These are phyloP conservation scores for Pteromalus puparum DNA, from an alignment of 1,140 invertebrate genomes.

Conservation along the genomic window DNA sequence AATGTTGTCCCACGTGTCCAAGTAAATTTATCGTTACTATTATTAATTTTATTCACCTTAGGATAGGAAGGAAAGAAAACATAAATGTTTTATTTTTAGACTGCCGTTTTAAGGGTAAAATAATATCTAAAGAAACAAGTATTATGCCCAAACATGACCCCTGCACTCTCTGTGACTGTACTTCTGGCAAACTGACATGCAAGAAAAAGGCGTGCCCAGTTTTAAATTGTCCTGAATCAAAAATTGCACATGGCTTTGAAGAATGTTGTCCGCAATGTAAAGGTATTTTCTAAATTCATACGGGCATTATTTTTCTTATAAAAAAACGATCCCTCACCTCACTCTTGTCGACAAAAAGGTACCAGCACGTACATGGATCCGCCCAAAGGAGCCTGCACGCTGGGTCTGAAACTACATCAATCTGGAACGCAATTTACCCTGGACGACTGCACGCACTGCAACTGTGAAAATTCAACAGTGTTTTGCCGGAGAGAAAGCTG, in stretches of 20 bases:
- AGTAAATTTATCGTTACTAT: constrained; percentile 72
- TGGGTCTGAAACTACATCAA: constrained; percentile 81
- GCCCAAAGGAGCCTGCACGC: constrained; percentile 80
- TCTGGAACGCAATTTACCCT: constrained; percentile 79
- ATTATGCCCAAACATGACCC: constrained; percentile 87
- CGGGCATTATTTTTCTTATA: neutral
- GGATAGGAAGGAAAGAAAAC: neutral
- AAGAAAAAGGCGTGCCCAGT: constrained; percentile 89
- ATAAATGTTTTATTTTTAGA: constrained; percentile 72
- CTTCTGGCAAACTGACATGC: constrained; percentile 83
- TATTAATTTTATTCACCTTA: constrained; percentile 14
- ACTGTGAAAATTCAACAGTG: constrained; percentile 80
- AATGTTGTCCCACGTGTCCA: constrained; percentile 90
- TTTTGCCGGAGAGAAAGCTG: constrained; percentile 30
- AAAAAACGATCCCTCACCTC: too few relatives aligned
- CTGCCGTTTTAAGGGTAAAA: constrained; percentile 84
- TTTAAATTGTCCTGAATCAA: constrained; percentile 83
- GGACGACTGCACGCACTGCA: constrained; percentile 89
- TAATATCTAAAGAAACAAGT: constrained; percentile 82
- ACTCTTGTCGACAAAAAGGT: constrained; percentile 53
- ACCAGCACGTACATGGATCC: constrained; percentile 67
- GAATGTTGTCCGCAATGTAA: constrained; percentile 91
- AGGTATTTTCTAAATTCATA: constrained; percentile 73
- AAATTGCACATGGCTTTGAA: constrained; percentile 80
- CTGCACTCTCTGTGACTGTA: constrained; percentile 90